A percentile compares a stretch with the other conserved stretches of the same genome.
Conservation (phyloP, 2,113 vertebrate species). For the Lepisosteus osseus region DNA sequence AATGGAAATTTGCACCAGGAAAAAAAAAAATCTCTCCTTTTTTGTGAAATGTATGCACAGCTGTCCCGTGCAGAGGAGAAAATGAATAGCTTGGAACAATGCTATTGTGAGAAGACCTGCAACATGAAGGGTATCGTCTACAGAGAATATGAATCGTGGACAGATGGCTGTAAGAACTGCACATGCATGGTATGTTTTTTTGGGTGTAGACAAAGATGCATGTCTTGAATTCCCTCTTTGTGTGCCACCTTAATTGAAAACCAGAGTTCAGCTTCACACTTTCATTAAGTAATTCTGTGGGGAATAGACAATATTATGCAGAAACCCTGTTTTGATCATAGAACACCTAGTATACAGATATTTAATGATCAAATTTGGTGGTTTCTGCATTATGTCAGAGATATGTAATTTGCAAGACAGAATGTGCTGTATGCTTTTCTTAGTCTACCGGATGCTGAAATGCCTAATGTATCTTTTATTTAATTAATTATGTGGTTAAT, state of each 20-base stretch:
- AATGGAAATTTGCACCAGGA: neutral
- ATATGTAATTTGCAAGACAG: no score
- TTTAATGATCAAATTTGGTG: neutral
- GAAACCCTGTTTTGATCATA: constrained; percentile 4
- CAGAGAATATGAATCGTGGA: constrained; percentile 92
- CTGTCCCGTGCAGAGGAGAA: constrained; percentile 92
- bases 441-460: no score
- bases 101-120: constrained; percentile 97
- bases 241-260: constrained; percentile 4
- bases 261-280: neutral
- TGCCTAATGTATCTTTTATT: no score
- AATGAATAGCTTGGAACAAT: constrained; percentile 95
- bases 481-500: no score
- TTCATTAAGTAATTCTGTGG: constrained; percentile 5
- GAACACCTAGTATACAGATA: neutral
- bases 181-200: constrained; percentile 84
- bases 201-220: constrained; percentile 6
- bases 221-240: constrained; percentile 11
- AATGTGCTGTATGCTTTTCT: no score
- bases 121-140: constrained; percentile 85
- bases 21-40: neutral
- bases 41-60: constrained; percentile 62
- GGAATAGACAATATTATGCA: neutral
- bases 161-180: constrained; percentile 96
- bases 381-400: neutral